These are phyloP conservation scores for Xestia xanthographa DNA, from an alignment of 2,888 invertebrate genomes.

Conservation along the genomic window DNA sequence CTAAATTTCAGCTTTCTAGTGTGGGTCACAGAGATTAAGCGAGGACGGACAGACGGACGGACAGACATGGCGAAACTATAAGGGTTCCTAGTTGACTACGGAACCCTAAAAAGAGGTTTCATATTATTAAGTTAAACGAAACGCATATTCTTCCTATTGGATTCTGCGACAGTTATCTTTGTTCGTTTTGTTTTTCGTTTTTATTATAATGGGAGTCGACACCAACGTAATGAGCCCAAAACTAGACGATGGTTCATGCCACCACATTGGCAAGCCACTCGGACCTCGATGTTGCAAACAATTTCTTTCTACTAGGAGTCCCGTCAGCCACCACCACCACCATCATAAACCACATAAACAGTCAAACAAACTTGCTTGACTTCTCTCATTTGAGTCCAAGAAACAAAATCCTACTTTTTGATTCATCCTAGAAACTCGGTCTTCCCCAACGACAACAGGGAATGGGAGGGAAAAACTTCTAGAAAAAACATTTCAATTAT, in stretches of 20 bases:
- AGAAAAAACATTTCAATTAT: conserved; percentile 22
- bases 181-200: too few relatives aligned
- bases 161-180: background rate
- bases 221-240: background rate
- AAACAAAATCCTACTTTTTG: conserved; percentile 4
- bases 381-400: background rate
- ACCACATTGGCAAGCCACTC: background rate
- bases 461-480: too few relatives aligned
- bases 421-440: background rate
- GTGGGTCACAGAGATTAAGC: too few relatives aligned
- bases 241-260: background rate
- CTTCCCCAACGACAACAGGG: background rate
- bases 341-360: background rate
- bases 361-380: background rate
- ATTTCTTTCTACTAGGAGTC: background rate
- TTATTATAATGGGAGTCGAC: background rate
- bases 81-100: too few relatives aligned
- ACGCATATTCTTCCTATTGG: background rate
- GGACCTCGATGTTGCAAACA: background rate
- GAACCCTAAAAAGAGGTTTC: background rate
- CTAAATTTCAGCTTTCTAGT: too few relatives aligned
- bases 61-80: too few relatives aligned
- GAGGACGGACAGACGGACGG: too few relatives aligned
- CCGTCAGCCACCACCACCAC: too few relatives aligned
- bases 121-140: background rate